A percentile compares a stretch with the other conserved stretches of the same genome.
phyloP scores from a whole-genome alignment of 2,888 invertebrate genomes.

The Polyommatus icarus region DNA sequence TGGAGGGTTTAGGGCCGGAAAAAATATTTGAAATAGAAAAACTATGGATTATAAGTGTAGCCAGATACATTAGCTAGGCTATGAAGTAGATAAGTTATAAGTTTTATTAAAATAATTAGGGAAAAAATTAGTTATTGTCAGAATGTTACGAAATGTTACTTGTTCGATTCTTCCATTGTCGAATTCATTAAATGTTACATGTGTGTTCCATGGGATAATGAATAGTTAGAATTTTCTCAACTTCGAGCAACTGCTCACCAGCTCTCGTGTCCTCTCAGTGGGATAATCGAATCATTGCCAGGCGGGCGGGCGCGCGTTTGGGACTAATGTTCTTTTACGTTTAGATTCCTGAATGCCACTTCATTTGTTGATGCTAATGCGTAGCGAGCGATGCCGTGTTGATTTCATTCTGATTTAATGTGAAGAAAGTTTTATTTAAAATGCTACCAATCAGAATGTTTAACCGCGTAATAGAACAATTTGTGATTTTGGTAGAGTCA shows the following conservation, averaged over 20 bases:
- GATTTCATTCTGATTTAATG: not conserved
- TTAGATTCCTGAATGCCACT: slow-evolving; percentile 6
- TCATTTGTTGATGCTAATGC: slow-evolving; percentile 13
- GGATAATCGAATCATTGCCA: slow-evolving; percentile 72
- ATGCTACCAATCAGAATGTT: too few species aligned
- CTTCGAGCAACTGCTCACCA: slow-evolving; percentile 44
- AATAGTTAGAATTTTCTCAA: slow-evolving; percentile 3
- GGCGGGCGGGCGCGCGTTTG: slow-evolving; percentile 58
- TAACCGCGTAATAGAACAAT: too few species aligned
- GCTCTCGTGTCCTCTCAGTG: slow-evolving; percentile 61
- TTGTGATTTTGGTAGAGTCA: too few species aligned
- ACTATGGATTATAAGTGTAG: too few species aligned
- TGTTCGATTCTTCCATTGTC: too few species aligned
- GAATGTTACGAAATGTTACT: too few species aligned
- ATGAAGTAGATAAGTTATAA: too few species aligned
- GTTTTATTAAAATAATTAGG: too few species aligned
- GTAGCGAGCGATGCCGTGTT: not conserved
- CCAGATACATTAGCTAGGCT: too few species aligned
- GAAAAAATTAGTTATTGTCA: too few species aligned
- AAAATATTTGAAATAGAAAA: too few species aligned
- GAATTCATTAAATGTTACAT: not conserved
- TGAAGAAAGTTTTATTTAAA: not conserved
- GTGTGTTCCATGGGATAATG: not conserved
- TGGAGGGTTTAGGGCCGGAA: too few species aligned
- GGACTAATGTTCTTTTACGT: slow-evolving; percentile 46